These are phyloP conservation scores for Antheraea yamamai DNA, from an alignment of 2,888 invertebrate species.

Conservation along the genomic window DNA sequence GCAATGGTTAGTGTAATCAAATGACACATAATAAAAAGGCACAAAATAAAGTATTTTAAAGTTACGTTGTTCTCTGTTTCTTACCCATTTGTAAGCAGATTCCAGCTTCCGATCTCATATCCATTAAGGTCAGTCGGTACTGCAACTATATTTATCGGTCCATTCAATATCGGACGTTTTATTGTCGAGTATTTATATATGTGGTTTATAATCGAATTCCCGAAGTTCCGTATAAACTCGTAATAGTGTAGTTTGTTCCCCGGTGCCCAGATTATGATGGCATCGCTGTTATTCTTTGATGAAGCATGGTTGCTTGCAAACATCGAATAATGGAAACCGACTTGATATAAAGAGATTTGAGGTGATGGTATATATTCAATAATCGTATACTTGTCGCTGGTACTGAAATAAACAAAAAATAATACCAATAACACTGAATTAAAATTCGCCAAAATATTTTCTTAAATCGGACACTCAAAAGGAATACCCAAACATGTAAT, in stretches of 20 bases:
- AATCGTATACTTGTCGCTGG: slow-evolving; percentile 45
- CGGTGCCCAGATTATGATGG: slow-evolving; percentile 65
- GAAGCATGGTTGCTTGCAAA: slow-evolving; percentile 45
- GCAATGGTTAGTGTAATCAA: too few species aligned
- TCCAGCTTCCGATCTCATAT: slow-evolving; percentile 72
- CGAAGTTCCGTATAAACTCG: slow-evolving; percentile 58
- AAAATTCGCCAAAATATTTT: neutral
- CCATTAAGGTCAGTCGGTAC: slow-evolving; percentile 60
- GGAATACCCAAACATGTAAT: too few species aligned
- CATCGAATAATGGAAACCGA: slow-evolving; percentile 67
- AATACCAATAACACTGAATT: neutral
- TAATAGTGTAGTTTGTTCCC: slow-evolving; percentile 47
- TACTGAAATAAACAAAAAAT: slow-evolving; percentile 39
- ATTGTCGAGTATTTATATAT: slow-evolving; percentile 59
- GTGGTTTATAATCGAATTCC: slow-evolving; percentile 56
- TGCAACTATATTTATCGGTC: slow-evolving; percentile 67
- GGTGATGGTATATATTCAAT: slow-evolving; percentile 67
- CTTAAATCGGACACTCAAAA: too few species aligned
- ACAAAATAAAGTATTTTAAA: neutral
- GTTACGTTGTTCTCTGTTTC: slow-evolving; percentile 28
- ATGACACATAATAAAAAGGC: too few species aligned
- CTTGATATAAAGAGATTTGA: slow-evolving; percentile 65
- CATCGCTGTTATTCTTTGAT: slow-evolving; percentile 53
- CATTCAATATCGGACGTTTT: slow-evolving; percentile 55
- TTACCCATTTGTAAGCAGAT: slow-evolving; percentile 70